Evolutionary conservation across 1,140 invertebrate species (phyloP), one percentile per base, ranked within the genome.

Genomic region (Caerostris darwini): DNA sequence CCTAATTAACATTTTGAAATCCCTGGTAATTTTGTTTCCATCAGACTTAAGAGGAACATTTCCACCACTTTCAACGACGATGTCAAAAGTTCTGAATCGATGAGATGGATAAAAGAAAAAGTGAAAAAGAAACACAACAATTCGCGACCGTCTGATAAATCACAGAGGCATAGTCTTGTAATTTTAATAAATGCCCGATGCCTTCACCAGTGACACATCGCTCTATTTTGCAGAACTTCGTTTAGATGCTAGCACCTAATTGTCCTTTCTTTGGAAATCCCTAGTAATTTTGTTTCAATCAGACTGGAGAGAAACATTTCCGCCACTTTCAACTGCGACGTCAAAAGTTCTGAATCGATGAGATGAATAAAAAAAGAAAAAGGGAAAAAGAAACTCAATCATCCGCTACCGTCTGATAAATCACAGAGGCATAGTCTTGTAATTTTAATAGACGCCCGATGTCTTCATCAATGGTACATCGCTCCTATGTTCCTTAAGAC

Each of bases 401-500:
- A 50, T 53, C 53, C 90, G 19, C 67, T 14, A 81, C 77, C 34
- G 67, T 17, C 71, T 34, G 34, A 89, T 71, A 71, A 89, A 89
- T 89, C 64, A 89, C 7, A 69, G 17, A 17, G 8, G 14, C 17
- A 5, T 8, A 10, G 71, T 87, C 7, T 12, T 34, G 19, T 5
- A 12, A 61, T 64, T 89, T 61, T 57, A 89, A 89, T 69, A 89
- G 64, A 89, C 53, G 87, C 87, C 87, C 64, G 61, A 71, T 71
- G 87, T 61, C 50, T 50, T 50, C 64, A 64, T 14, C 86, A 71
- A 5, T 71, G 87, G 69, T 53, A 34, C n/a, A 71, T 89, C 50
- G 64, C 61, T 34, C 85, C 85, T 56, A 50, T n/a, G 7, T 34
- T 17, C 3, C 34, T 14, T 3, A 8, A 19, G 61, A 56, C 61